Evolutionary conservation across 1,140 invertebrate species (phyloP).

Genomic region (Linepithema humile): DNA sequence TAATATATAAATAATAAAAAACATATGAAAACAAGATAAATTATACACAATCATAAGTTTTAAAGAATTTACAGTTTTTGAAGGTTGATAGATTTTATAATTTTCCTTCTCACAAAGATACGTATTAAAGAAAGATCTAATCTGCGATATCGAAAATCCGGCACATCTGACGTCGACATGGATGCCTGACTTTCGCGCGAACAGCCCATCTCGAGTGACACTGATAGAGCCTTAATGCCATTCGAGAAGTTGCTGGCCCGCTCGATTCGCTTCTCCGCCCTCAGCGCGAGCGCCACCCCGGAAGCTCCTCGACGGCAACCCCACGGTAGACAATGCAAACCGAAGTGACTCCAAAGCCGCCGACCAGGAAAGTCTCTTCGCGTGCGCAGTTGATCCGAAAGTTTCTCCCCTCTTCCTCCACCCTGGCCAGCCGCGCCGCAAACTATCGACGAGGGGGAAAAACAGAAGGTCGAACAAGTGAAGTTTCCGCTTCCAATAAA

Average conservation of each 20-base stretch:
- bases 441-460: conserved; percentile 52
- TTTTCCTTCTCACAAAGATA: too few relatives aligned
- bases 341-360: conserved; percentile 46
- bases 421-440: conserved; percentile 20
- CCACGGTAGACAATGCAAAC: conserved; percentile 42
- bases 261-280: conserved; percentile 25
- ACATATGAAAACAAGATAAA: too few relatives aligned
- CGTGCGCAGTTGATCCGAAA: conserved; percentile 51
- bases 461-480: conserved; percentile 52
- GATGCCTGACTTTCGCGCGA: conserved; percentile 12
- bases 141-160: neutral
- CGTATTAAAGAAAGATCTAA: too few relatives aligned
- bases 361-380: conserved; percentile 33
- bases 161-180: neutral
- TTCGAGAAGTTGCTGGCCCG: conserved; percentile 40
- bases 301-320: neutral
- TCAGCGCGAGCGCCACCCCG: neutral
- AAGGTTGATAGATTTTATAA: too few relatives aligned
- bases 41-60: too few relatives aligned
- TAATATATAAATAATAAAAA: too few relatives aligned
- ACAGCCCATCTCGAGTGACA: conserved; percentile 22
- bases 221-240: conserved; percentile 37
- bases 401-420: conserved; percentile 18
- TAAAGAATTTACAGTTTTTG: too few relatives aligned
- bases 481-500: conserved; percentile 58